Percentiles rank a stretch among this genome's conserved stretches.
These are phyloP conservation scores for Forbesichthys agassizii DNA, from an alignment of 2,113 vertebrate genomes.

Conservation along the genomic window DNA sequence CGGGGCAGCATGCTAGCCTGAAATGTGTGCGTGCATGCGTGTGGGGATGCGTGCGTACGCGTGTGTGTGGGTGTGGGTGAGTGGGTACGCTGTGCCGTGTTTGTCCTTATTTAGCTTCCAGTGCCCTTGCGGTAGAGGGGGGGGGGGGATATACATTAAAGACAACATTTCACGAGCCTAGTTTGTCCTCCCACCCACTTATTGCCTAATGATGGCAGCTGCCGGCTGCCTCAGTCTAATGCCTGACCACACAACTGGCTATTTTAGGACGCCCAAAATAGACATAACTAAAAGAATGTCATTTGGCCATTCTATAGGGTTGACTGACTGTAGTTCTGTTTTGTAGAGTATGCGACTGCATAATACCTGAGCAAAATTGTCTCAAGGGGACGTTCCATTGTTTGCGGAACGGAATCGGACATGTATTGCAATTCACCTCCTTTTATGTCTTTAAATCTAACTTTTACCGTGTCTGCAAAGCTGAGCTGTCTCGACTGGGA, in stretches of 20 bases:
- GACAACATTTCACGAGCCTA: slow-evolving; percentile 34
- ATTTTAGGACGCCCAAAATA: slow-evolving; percentile 42
- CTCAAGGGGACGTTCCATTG: background rate
- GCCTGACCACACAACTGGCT: slow-evolving; percentile 51
- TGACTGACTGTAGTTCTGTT: too few species aligned
- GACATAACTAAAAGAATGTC: slow-evolving; percentile 19
- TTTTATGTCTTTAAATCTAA: too few species aligned
- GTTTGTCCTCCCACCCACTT: slow-evolving; percentile 39
- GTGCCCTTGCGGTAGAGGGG: slow-evolving; percentile 43
- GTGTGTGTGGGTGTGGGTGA: too few species aligned
- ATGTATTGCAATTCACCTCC: too few species aligned
- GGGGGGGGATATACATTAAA: slow-evolving; percentile 43
- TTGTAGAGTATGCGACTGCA: too few species aligned
- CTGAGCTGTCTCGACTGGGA: too few species aligned
- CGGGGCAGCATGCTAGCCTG: slow-evolving; percentile 26
- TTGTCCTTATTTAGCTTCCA: slow-evolving; percentile 48
- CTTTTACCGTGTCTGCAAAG: too few species aligned
- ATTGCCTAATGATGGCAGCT: slow-evolving; percentile 53
- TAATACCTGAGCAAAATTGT: slow-evolving; percentile 6
- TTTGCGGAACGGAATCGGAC: too few species aligned
- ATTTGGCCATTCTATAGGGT: slow-evolving; percentile 23
- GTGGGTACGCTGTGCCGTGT: slow-evolving; percentile 40
- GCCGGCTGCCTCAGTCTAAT: slow-evolving; percentile 44
- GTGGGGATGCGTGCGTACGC: background rate
- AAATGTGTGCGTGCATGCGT: too few species aligned